Base-by-base conservation (phyloP, 2,797 vertebrate genomes). In the Crossoptilon crossoptilon region DNA sequence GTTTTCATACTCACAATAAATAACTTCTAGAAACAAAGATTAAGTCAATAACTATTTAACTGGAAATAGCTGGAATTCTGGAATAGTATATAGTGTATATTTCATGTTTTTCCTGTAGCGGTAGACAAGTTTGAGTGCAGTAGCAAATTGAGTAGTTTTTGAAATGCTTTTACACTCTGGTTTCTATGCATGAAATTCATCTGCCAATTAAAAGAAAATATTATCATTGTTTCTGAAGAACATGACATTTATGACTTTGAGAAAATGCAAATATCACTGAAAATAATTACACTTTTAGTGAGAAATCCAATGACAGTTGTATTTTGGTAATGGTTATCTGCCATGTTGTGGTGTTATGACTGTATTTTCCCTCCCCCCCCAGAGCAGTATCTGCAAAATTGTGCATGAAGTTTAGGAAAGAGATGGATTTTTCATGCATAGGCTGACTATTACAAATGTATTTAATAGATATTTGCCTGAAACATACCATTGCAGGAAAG, bases 1-100 rank as follows among this genome's bases (percentile, higher is more conserved):
- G 93, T 89, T 88, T 94, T 87, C 88, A 59, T 58, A 75, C 43
- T 79, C 60, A 33, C 63, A 63, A 84, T 89, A 88, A 88, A 89
- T 94, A 53, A 83, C 46, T 71, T 66, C 91, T 73, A n/a, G 39
- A 92, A 90, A 77, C 86, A 76, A 68, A 91, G 78, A 90, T 87
- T 51, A 68, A 74, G 71, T 68, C 91, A 59, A 49, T 75, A 95
- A 51, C 35, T 59, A 84, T 78, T 46, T 90, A 81, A 35, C 51
- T 72, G 9, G 51, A 69, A 74, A 49, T 82, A 90, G 80, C 51
- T 86, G 84, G 73, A 92, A 91, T 27, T 91, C 77, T 69, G 83
- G 11, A 68, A 56, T 75, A 53, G 51, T 29, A 29, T 66, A 63
- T 46, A n/a, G 19, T 51, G 66, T 35, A 9, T 43, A 29, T 73